Conservation (phyloP, 2,113 vertebrate species). For the Sapayoa aenigma region DNA sequence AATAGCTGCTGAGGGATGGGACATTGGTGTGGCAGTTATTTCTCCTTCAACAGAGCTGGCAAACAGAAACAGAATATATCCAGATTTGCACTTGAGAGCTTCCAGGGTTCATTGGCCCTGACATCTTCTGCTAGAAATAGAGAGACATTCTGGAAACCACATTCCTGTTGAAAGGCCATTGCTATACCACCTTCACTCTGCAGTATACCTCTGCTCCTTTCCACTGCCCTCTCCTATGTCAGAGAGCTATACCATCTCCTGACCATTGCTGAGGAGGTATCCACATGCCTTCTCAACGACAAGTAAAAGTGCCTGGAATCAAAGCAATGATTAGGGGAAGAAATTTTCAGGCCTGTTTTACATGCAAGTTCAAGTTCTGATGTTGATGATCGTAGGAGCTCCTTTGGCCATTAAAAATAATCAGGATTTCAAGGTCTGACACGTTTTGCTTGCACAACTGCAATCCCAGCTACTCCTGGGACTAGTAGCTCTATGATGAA, state of each 20-base stretch:
- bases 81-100: constrained; percentile 22
- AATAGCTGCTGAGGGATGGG: constrained; percentile 46
- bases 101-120: constrained; percentile 37
- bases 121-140: constrained; percentile 46
- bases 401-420: background rate
- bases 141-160: constrained; percentile 7
- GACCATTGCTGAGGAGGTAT: background rate
- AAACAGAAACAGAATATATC: background rate
- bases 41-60: constrained; percentile 36
- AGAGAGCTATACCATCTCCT: background rate
- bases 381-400: background rate
- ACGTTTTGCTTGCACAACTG: background rate
- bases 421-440: background rate
- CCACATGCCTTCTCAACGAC: background rate
- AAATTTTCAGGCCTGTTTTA: background rate
- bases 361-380: background rate
- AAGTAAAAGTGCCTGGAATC: background rate
- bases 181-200: background rate
- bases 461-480: background rate
- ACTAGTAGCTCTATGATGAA: background rate
- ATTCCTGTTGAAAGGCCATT: background rate
- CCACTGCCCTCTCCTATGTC: background rate
- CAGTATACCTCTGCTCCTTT: background rate
- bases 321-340: background rate
- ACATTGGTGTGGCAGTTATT: constrained; percentile 27